These are phyloP conservation scores for Halocaridina rubra DNA, from an alignment of 2,888 invertebrate genomes.

Conservation along the genomic window DNA sequence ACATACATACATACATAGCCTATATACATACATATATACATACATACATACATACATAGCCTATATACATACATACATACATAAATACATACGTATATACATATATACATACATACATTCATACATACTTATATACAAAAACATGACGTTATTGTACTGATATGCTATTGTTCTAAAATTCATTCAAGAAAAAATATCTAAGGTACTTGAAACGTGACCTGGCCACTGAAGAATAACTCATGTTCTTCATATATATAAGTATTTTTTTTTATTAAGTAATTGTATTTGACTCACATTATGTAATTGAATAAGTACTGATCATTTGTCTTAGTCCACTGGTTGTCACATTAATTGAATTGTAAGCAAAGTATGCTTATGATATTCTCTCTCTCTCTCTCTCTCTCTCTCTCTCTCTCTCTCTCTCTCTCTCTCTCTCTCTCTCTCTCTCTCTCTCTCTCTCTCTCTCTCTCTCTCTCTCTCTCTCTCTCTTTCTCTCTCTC, in stretches of 20 bases:
- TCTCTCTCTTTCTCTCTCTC: not conserved
- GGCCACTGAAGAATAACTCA: too few species aligned
- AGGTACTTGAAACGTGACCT: too few species aligned
- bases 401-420: conserved; percentile 11
- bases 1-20: not conserved
- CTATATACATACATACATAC: not conserved
- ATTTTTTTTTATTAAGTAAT: too few species aligned
- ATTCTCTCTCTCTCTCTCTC: conserved; percentile 7
- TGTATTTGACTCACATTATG: too few species aligned
- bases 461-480: conserved; percentile 1
- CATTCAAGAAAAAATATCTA: too few species aligned
- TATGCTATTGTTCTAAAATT: too few species aligned
- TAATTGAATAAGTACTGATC: too few species aligned
- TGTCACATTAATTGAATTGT: too few species aligned
- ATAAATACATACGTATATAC: not conserved
- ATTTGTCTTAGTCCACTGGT: too few species aligned
- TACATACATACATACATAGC: not conserved
- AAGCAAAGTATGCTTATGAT: too few species aligned
- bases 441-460: not conserved
- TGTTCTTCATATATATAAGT: too few species aligned
- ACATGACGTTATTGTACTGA: too few species aligned
- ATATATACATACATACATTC: not conserved
- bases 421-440: not conserved
- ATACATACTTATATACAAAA: not conserved
- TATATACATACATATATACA: not conserved